Base-by-base conservation (phyloP, 2,113 vertebrate species). In the Saimiri boliviensis region DNA sequence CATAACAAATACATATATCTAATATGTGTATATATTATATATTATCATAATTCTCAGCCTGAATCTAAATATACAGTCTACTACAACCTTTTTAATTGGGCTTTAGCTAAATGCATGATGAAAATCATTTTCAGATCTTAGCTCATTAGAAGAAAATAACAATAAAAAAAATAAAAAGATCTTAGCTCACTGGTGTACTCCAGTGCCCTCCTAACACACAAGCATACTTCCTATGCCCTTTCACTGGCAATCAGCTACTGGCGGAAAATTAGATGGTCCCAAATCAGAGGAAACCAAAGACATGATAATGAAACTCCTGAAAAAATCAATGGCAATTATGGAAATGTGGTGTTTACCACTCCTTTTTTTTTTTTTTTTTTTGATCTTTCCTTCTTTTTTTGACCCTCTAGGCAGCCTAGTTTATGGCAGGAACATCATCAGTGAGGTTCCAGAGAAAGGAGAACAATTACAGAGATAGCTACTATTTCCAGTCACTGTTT, bases 401-500 rank as follows among this genome's bases (percentile, higher is more conserved):
- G 40, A n/a, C 52, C 88, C 80, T 97, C 83, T 77, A 89, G 92
- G 21, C 73, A 97, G 66, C 20, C 94, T 91, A 32, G 76, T 83
- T 74, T 89, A 47, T 27, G 35, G 89, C 21, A 89, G 89, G 54
- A 86, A 58, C 63, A 82, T 32, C 63, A 86, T 45, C 91, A 96
- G 30, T 16, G 47, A 94, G 73, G 70, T 95, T 6, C 1, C 88
- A 95, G 89, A 45, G 68, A 95, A 92, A 96, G 84, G 52, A 89
- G 95, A 70, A 70, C 42, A 81, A 92, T 95, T 77, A 71, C 17
- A 89, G n/a, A 92, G 93, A 90, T 16, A 45, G 45, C 21, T 74
- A 71, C 45, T 73, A 47, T 88, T 97, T 95, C 81, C 60, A 98
- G 60, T 16, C 79, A 74, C 54, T 73, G 42, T 88, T 97, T 95